A percentile compares a stretch with the other conserved stretches of the same genome.
phyloP scores from a whole-genome alignment of 2,888 invertebrate species.

The Epinotia ramella region DNA sequence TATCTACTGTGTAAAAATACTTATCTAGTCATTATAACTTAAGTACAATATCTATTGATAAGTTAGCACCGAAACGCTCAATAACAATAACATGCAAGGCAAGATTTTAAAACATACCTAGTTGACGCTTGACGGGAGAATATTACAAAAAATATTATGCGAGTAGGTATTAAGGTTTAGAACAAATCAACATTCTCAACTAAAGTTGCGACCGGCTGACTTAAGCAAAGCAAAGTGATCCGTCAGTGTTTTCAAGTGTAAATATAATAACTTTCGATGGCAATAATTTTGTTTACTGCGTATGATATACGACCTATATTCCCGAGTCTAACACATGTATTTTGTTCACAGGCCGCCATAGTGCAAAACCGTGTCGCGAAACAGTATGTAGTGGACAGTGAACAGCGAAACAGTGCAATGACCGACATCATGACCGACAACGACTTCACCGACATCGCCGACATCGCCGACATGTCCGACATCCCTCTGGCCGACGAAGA shows the following conservation, averaged over 20 bases:
- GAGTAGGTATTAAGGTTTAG: too few relatives aligned
- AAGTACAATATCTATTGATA: too few relatives aligned
- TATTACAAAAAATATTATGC: too few relatives aligned
- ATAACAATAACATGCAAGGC: too few relatives aligned
- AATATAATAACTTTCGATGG: not conserved
- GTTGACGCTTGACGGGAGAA: too few relatives aligned
- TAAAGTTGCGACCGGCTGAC: not conserved
- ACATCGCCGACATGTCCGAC: slow-evolving; percentile 72
- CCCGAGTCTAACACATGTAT: slow-evolving; percentile 22
- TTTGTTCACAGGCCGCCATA: slow-evolving; percentile 73
- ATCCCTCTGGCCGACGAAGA: slow-evolving; percentile 68
- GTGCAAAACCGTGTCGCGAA: slow-evolving; percentile 64
- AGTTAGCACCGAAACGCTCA: too few relatives aligned
- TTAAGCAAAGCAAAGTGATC: slow-evolving; percentile 17
- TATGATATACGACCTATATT: slow-evolving; percentile 5
- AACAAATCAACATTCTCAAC: not conserved
- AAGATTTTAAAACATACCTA: too few relatives aligned
- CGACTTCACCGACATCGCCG: slow-evolving; percentile 56
- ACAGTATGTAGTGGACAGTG: slow-evolving; percentile 78
- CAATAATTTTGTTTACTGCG: slow-evolving; percentile 10
- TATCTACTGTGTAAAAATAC: too few relatives aligned
- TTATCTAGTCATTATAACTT: too few relatives aligned
- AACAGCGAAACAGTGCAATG: slow-evolving; percentile 29
- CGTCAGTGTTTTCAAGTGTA: not conserved
- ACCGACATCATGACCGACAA: slow-evolving; percentile 34